Percentiles rank a stretch among this genome's conserved stretches.
Evolutionary conservation across 1,140 invertebrate species (phyloP).

Genomic region (Drosophila funebris): DNA sequence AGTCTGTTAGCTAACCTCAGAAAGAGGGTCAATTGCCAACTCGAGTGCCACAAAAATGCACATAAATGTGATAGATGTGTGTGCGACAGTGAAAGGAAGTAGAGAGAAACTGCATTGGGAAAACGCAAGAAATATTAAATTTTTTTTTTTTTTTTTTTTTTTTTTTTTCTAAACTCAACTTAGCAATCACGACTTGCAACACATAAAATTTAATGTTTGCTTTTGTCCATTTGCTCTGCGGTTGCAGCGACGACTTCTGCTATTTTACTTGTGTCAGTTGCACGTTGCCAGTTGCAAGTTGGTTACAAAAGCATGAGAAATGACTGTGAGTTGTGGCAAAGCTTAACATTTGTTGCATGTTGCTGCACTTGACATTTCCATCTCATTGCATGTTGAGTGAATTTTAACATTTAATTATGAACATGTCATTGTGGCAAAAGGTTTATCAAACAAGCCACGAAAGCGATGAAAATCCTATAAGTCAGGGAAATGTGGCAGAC

Average conservation of each 20-base stretch:
- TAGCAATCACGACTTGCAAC: slow-evolving; percentile 33
- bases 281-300: slow-evolving; percentile 17
- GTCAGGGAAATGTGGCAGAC: background rate
- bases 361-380: slow-evolving; percentile 42
- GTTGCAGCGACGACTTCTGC: background rate
- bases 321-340: slow-evolving; percentile 25
- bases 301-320: slow-evolving; percentile 38
- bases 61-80: slow-evolving; percentile 80
- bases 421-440: slow-evolving; percentile 76
- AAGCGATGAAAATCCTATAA: slow-evolving; percentile 37
- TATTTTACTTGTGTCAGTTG: slow-evolving; percentile 48
- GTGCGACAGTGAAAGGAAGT: slow-evolving; percentile 32
- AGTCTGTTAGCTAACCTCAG: slow-evolving; percentile 36
- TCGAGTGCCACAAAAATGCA: slow-evolving; percentile 79
- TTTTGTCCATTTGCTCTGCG: slow-evolving; percentile 36
- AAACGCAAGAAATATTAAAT: slow-evolving; percentile 13
- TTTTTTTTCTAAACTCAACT: background rate
- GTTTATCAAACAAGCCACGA: slow-evolving; percentile 68
- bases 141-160: background rate
- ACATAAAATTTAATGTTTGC: slow-evolving; percentile 50
- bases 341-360: slow-evolving; percentile 32
- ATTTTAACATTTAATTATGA: slow-evolving; percentile 81
- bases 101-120: background rate
- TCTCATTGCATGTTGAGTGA: slow-evolving; percentile 58
- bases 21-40: slow-evolving; percentile 75